A percentile compares a stretch with the other conserved stretches of the same genome.
Conservation (phyloP, 2,888 invertebrate species). For the Athetis lepigone region DNA sequence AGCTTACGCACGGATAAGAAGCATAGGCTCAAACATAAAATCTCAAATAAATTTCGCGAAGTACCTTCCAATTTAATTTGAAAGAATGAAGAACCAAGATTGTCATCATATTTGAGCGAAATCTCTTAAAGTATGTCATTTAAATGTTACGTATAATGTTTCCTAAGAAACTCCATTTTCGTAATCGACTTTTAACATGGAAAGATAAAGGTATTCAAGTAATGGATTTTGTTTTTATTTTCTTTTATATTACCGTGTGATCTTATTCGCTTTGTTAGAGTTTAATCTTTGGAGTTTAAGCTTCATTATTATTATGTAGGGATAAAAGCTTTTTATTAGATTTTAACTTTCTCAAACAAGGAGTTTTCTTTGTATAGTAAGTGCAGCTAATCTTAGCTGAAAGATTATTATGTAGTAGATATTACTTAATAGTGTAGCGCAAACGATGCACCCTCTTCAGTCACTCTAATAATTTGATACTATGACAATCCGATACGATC, state of each 20-base stretch:
- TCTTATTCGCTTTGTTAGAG: neutral
- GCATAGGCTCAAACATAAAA: neutral
- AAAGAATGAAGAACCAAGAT: conserved; percentile 12
- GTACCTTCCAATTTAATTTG: conserved; percentile 20
- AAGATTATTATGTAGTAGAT: too few species aligned
- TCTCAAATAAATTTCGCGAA: conserved; percentile 6
- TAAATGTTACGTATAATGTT: conserved; percentile 27
- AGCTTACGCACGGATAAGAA: neutral
- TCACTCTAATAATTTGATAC: too few species aligned
- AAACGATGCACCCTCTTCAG: too few species aligned
- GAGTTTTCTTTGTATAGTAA: too few species aligned
- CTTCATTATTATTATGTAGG: neutral
- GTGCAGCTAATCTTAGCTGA: too few species aligned
- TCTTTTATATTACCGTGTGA: neutral
- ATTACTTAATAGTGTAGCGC: too few species aligned
- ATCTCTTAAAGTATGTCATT: conserved; percentile 20
- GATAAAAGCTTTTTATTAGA: too few species aligned
- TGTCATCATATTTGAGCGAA: conserved; percentile 22
- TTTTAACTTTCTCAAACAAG: too few species aligned
- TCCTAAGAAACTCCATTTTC: neutral
- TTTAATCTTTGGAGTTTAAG: neutral
- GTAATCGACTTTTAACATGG: conserved; percentile 16
- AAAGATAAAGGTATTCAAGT: conserved; percentile 4
- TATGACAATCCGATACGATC: too few species aligned
- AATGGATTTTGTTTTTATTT: neutral